phyloP scores from a whole-genome alignment of 2,797 vertebrate genomes.

The Microhierax caerulescens region DNA sequence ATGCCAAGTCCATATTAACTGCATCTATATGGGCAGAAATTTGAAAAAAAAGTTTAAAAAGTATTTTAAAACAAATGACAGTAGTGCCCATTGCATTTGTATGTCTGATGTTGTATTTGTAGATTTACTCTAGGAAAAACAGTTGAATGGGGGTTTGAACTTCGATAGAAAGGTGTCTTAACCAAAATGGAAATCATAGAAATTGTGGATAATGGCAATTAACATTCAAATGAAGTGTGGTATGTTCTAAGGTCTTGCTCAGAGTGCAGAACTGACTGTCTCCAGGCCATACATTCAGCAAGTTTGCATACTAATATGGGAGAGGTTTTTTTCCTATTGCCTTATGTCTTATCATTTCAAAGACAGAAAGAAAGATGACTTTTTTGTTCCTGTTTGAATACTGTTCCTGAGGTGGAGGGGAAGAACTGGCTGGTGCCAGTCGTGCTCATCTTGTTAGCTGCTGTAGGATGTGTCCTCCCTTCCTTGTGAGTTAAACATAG shows the following conservation, averaged over 20 bases:
- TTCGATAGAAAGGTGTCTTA: neutral
- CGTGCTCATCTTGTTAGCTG: neutral
- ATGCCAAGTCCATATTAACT: fast-evolving
- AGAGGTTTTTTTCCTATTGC: neutral
- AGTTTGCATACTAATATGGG: neutral
- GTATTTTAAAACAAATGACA: fast-evolving
- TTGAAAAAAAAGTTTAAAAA: neutral
- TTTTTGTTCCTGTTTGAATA: neutral
- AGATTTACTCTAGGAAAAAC: neutral
- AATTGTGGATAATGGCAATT: neutral
- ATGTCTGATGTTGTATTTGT: neutral
- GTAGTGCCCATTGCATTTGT: fast-evolving
- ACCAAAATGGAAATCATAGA: neutral
- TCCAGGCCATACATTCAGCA: neutral
- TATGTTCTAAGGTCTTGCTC: neutral
- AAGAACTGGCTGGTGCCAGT: neutral
- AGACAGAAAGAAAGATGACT: fast-evolving
- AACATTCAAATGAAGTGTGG: neutral
- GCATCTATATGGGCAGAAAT: fast-evolving
- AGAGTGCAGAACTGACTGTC: neutral
- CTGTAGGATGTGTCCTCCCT: neutral
- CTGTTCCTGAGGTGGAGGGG: neutral
- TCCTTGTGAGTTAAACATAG: neutral
- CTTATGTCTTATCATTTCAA: neutral
- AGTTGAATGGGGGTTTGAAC: neutral